Evolutionary conservation across 2,113 vertebrate species (phyloP).

Genomic region (Tilapia sparmanii): DNA sequence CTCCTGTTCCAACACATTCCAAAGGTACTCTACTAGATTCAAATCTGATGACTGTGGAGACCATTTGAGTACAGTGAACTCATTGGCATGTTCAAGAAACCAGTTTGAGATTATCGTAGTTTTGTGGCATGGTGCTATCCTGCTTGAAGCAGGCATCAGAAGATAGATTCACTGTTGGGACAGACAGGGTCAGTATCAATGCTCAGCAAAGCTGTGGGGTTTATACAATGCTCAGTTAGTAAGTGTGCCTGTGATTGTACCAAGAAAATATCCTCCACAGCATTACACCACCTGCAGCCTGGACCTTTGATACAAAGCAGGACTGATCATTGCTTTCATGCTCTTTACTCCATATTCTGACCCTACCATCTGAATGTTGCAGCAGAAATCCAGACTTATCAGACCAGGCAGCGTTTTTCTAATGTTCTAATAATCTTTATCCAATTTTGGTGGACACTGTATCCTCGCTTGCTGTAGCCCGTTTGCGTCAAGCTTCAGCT

Average conservation of each 20-base stretch:
- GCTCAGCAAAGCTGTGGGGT: neutral
- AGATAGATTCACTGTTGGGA: neutral
- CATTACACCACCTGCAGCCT: neutral
- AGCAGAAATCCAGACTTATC: neutral
- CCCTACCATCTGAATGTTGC: neutral
- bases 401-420: neutral
- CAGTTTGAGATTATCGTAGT: neutral
- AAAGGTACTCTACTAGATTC: neutral
- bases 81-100: neutral
- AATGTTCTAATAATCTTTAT: neutral
- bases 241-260: neutral
- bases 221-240: neutral
- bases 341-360: neutral
- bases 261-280: neutral
- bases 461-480: neutral
- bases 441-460: neutral
- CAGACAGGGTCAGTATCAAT: neutral
- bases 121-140: neutral
- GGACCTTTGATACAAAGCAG: neutral
- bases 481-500: neutral
- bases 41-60: neutral
- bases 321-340: neutral
- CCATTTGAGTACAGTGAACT: neutral
- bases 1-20: neutral
- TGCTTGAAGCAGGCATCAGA: neutral